Percentiles rank a stretch among this genome's conserved stretches.
Evolutionary conservation across 2,888 invertebrate genomes (phyloP).

Genomic region (Machimus rusticus): DNA sequence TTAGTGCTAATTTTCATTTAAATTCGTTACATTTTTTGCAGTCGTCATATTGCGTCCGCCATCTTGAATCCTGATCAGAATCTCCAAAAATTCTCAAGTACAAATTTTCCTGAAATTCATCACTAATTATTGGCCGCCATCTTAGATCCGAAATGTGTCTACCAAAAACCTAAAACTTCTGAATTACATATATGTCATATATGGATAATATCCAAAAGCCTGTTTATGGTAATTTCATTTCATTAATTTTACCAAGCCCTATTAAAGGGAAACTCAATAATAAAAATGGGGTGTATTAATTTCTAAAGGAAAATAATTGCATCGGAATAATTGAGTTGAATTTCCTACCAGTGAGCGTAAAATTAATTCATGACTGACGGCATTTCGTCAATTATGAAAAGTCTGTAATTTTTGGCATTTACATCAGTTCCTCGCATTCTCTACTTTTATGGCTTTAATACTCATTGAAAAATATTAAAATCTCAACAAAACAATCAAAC

Average conservation of each 20-base stretch:
- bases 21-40: too few relatives aligned
- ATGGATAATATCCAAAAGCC: background rate
- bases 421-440: background rate
- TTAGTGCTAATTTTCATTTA: too few relatives aligned
- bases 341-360: conserved; percentile 29
- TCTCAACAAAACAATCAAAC: conserved; percentile 36
- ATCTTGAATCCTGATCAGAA: too few relatives aligned
- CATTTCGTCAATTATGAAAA: conserved; percentile 30
- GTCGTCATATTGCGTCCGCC: too few relatives aligned
- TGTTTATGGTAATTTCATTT: conserved; percentile 21
- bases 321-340: conserved; percentile 29
- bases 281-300: conserved; percentile 28
- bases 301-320: conserved; percentile 38
- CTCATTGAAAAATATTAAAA: conserved; percentile 32
- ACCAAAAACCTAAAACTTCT: background rate
- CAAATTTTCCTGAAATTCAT: too few relatives aligned
- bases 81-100: too few relatives aligned
- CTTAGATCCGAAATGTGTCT: too few relatives aligned
- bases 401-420: background rate
- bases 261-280: background rate
- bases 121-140: too few relatives aligned
- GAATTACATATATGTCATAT: background rate
- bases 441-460: background rate
- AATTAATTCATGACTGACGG: conserved; percentile 29
- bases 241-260: background rate